Base-by-base conservation (phyloP, 2,797 vertebrate genomes). In the Microctenopoma stevenorrisi region DNA sequence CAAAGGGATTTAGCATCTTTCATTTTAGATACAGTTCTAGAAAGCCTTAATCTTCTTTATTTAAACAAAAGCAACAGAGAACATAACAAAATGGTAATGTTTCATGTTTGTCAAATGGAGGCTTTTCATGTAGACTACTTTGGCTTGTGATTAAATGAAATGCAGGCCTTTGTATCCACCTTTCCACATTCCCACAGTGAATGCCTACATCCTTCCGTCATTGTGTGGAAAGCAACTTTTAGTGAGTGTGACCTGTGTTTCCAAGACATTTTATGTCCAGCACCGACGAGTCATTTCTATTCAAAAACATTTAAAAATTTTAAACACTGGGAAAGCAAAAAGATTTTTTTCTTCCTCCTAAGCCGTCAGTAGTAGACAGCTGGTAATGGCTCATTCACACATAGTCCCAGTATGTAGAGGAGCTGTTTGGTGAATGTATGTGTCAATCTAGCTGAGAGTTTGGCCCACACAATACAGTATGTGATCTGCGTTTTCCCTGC, bases 31-130 rank as follows among this genome's bases (percentile, higher is more conserved):
- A 82, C 61, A 72, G 60, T 79, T 83, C 62, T 75, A 57, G 83
- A 78, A 89, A 81, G 65, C 75, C 73, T 82, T 91, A 84, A 89
- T 91, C 82, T 83, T 81, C 79, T 88, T 85, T 88, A 77, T 86
- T 81, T 80, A 73, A 76, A 84, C 79, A 86, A 89, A 87, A 76
- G 72, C 54, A 84, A 69, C 40, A 62, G 68, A 74, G 67, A 85
- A 88, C 65, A 84, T 71, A 88, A 76, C 70, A 80, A 70, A 86
- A 85, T 68, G 70, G 44, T 74, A 69, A 79, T 78, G 69, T 81
- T 82, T 76, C 69, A 81, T 85, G 72, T 90, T 85, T 83, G 76
- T 85, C 79, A 86, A 89, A 89, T 79, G 51, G 76, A 82, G 55
- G 82, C 79, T 80, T 91, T 87, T 86, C 57, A 78, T 87, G 78